phyloP scores from a whole-genome alignment of 2,797 vertebrate species.

The Harpagifer antarcticus region DNA sequence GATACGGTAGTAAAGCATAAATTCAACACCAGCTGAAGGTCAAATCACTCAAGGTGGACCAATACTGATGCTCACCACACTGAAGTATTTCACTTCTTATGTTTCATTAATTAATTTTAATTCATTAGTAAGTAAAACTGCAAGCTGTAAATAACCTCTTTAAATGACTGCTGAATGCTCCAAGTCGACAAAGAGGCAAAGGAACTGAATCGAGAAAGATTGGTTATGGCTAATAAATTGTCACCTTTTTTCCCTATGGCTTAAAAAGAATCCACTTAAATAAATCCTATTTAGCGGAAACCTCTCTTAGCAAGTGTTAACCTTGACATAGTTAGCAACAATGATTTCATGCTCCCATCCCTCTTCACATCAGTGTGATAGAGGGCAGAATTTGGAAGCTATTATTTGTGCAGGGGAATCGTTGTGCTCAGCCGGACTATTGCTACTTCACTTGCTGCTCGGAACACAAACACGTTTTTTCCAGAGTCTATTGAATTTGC shows the following conservation, averaged over 20 bases:
- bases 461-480: constrained; percentile 58
- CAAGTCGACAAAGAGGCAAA: neutral
- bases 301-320: constrained; percentile 19
- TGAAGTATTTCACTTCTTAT: neutral
- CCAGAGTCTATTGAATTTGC: constrained; percentile 71
- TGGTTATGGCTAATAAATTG: neutral
- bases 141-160: neutral
- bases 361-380: constrained; percentile 47
- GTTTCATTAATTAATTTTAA: neutral
- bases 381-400: constrained; percentile 39
- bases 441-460: constrained; percentile 56
- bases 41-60: constrained; percentile 42
- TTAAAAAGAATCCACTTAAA: constrained; percentile 26
- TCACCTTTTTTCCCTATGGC: neutral
- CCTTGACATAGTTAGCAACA: constrained; percentile 42
- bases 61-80: neutral
- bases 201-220: constrained; percentile 3
- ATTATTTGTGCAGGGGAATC: constrained; percentile 51
- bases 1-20: constrained; percentile 44
- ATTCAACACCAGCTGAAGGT: constrained; percentile 62
- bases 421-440: constrained; percentile 42
- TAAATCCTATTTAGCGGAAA: constrained; percentile 26
- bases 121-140: neutral
- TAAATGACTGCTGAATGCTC: neutral
- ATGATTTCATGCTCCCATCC: constrained; percentile 51